Conservation (phyloP, 1,140 invertebrate genomes). For the Zaprionus inermis region DNA sequence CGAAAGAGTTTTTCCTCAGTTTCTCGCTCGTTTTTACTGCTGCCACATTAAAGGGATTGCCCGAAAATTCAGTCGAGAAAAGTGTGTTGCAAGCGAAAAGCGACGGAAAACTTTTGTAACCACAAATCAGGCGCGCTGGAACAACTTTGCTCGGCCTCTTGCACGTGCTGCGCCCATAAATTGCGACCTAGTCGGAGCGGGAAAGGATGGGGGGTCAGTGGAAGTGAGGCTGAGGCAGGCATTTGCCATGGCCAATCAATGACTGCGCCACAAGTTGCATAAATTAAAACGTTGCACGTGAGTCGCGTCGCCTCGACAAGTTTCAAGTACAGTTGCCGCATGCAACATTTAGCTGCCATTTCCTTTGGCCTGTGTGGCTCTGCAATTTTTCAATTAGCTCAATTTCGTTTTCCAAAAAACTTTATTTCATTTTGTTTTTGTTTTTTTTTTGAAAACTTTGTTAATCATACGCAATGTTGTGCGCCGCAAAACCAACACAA, state of each 20-base stretch:
- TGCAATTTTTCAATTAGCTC: constrained; percentile 48
- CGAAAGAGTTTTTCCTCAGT: constrained; percentile 54
- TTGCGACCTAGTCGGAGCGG: constrained; percentile 65
- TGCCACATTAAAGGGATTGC: constrained; percentile 62
- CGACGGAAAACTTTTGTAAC: constrained; percentile 65
- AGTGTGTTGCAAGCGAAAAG: constrained; percentile 51
- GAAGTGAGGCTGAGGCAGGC: constrained; percentile 11
- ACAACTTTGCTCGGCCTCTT: constrained; percentile 66
- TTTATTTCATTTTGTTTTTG: background rate
- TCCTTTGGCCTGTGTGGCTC: background rate
- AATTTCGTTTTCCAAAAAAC: constrained; percentile 52
- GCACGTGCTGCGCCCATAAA: constrained; percentile 77
- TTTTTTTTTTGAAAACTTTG: constrained; percentile 43
- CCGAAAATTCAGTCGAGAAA: constrained; percentile 59
- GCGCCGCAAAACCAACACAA: constrained; percentile 9
- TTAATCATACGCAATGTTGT: constrained; percentile 65
- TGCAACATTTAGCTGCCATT: constrained; percentile 40
- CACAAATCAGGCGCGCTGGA: constrained; percentile 79
- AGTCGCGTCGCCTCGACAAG: constrained; percentile 43
- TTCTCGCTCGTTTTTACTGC: constrained; percentile 49
- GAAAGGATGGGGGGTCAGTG: background rate
- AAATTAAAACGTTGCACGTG: constrained; percentile 77
- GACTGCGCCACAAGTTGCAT: constrained; percentile 74
- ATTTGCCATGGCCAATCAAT: constrained; percentile 61
- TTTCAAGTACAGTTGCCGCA: constrained; percentile 70